Evolutionary conservation across 2,888 invertebrate genomes (phyloP).

Genomic region (Keiferia lycopersicella): DNA sequence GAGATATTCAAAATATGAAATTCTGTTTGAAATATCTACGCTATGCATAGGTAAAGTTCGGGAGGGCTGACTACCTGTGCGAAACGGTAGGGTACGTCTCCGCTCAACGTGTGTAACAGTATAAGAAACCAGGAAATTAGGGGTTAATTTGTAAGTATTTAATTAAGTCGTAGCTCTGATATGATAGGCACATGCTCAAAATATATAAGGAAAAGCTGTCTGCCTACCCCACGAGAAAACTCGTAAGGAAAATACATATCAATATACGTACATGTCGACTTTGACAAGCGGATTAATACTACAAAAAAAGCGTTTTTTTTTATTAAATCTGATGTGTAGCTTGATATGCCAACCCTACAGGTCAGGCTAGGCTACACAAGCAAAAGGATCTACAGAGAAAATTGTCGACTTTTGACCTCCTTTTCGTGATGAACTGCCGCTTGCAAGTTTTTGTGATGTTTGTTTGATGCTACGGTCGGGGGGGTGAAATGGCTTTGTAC

Average conservation of each 20-base stretch:
- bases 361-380: neutral
- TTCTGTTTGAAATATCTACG: constrained; percentile 28
- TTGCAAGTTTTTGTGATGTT: neutral
- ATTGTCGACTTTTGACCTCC: constrained; percentile 2
- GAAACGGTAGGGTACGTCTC: neutral
- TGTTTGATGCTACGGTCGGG: neutral
- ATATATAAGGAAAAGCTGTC: too few relatives aligned
- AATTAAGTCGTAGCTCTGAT: too few relatives aligned
- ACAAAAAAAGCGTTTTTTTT: too few relatives aligned
- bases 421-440: constrained; percentile 4
- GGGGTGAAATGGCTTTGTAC: neutral
- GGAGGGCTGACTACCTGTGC: neutral
- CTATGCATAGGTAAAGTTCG: neutral
- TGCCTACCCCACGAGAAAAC: too few relatives aligned
- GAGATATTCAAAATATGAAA: constrained; percentile 30
- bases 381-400: neutral
- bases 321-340: too few relatives aligned
- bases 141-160: too few relatives aligned
- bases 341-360: neutral
- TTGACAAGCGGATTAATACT: too few relatives aligned
- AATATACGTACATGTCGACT: too few relatives aligned
- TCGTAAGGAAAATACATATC: too few relatives aligned
- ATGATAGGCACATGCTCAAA: too few relatives aligned
- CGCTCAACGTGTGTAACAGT: too few relatives aligned
- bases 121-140: too few relatives aligned